Evolutionary conservation across 2,888 invertebrate species (phyloP).

Genomic region (Saturnia pavonia): DNA sequence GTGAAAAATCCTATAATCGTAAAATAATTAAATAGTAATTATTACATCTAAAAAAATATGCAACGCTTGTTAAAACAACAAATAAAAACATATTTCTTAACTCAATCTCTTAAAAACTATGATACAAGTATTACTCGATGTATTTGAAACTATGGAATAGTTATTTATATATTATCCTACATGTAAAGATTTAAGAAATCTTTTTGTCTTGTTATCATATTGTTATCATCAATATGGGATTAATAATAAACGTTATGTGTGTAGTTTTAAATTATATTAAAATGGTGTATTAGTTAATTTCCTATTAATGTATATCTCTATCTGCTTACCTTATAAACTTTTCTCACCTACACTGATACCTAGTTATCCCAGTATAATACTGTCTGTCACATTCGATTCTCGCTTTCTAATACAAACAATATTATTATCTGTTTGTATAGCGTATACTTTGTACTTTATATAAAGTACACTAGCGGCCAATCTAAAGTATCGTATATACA

Average conservation of each 20-base stretch:
- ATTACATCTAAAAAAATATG: background rate
- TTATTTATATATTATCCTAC: too few species aligned
- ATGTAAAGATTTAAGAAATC: background rate
- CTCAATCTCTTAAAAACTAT: background rate
- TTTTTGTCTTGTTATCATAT: background rate
- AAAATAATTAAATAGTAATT: background rate
- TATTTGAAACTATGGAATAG: background rate
- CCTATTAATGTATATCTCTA: background rate
- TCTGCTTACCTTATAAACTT: background rate
- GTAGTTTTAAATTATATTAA: slow-evolving; percentile 4
- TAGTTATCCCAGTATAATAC: background rate
- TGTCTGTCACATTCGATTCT: background rate
- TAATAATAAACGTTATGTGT: background rate
- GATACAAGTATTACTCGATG: background rate
- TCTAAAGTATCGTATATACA: background rate
- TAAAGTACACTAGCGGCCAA: background rate
- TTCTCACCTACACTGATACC: background rate
- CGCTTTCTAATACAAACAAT: background rate
- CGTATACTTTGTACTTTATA: background rate
- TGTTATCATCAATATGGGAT: background rate
- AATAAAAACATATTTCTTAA: too few species aligned
- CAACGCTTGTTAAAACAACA: background rate
- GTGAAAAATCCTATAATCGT: background rate
- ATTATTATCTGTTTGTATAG: background rate
- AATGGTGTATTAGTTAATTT: background rate